Evolutionary conservation across 2,888 invertebrate genomes (phyloP), one percentile per base, ranked within the genome.

Genomic region (Eilema depressum): DNA sequence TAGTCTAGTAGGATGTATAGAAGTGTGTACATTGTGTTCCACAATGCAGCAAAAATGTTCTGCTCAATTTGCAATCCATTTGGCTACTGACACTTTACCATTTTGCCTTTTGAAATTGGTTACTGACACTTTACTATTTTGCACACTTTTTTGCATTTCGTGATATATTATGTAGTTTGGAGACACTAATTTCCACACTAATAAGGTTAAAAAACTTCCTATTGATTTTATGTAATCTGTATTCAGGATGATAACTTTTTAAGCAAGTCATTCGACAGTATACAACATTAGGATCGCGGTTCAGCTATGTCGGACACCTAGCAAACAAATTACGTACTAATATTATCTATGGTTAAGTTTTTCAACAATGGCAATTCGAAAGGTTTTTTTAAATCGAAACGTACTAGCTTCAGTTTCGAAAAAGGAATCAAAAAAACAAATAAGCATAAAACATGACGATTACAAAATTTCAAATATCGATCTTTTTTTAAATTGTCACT

Each of bases 241-340:
- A 10, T 20, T 2, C 8, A n/a, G n/a, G 41, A 63, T 26, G n/a
- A 28, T 11, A 53, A 53, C 41, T 41, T 64, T n/a, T 11, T 47
- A 57, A 12, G 53, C 53, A 53, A 59, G 25, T 68, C 70, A 72
- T 75, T 68, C 71, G 65, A 78, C 75, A 77, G 69, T 64, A 77
- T 66, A 57, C 72, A 75, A 78, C 70, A 77, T 76, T 71, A 72
- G 73, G 75, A 75, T 73, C 61, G 71, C 20, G 63, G 17, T 41
- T 73, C 68, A 73, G 73, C 76, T 69, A 75, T 66, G 66, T 73
- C 71, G 71, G 67, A 75, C 63, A 66, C 70, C 73, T 72, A 67
- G 59, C 33, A 30, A 61, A 81, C 23, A 75, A 75, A 47, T 30
- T 26, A 25, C 57, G 23, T 53, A 28, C 11, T 33, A 53, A 47